These are phyloP conservation scores for Harmothoe impar DNA, from an alignment of 2,888 invertebrate species.

Conservation along the genomic window DNA sequence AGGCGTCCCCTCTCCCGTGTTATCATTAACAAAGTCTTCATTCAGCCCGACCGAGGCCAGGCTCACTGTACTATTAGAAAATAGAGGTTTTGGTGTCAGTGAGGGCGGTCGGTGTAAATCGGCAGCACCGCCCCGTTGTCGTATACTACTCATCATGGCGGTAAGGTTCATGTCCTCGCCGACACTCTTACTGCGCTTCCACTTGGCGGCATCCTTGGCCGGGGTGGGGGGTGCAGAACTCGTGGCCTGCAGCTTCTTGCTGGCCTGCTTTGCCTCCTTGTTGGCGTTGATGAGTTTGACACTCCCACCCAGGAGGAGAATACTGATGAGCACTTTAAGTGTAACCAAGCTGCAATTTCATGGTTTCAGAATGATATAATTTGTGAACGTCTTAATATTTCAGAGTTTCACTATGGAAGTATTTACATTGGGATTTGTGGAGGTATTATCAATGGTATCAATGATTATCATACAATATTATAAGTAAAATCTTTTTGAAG, in stretches of 20 bases:
- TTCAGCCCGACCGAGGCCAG: conserved; percentile 90
- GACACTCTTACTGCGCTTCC: conserved; percentile 58
- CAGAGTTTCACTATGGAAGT: too few relatives aligned
- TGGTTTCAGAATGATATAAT: too few relatives aligned
- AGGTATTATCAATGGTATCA: too few relatives aligned
- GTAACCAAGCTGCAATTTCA: conserved; percentile 82
- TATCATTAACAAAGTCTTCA: conserved; percentile 85
- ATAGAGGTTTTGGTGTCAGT: conserved; percentile 83
- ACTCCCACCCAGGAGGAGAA: conserved; percentile 95
- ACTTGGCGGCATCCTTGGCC: conserved; percentile 8
- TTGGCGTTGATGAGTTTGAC: conserved; percentile 91
- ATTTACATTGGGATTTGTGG: too few relatives aligned
- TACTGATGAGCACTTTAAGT: conserved; percentile 90
- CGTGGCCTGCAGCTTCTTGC: neutral
- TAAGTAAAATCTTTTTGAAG: too few relatives aligned
- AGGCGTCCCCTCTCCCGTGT: neutral
- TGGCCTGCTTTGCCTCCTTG: conserved; percentile 67
- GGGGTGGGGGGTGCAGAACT: neutral
- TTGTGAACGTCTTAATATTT: too few relatives aligned
- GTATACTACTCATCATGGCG: neutral
- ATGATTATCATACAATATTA: too few relatives aligned
- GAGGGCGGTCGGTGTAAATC: neutral
- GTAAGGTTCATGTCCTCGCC: conserved; percentile 27
- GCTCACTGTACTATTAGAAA: conserved; percentile 91
- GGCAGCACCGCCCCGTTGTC: neutral